A percentile compares a stretch with the other conserved stretches of the same genome.
Evolutionary conservation across 1,140 invertebrate genomes (phyloP).

Genomic region (Campoletis sonorensis): DNA sequence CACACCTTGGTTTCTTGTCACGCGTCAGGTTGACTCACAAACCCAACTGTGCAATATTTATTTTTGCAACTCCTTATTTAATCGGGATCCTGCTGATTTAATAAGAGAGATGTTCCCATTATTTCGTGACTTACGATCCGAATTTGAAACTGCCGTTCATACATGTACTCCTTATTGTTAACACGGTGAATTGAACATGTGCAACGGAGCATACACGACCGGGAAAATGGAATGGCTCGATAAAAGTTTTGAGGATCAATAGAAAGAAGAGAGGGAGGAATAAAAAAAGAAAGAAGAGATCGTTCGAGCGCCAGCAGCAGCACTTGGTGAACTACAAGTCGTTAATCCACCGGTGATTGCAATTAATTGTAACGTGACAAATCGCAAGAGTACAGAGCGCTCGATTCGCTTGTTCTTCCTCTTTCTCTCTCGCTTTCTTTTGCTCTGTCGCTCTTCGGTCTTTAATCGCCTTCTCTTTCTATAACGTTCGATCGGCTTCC

Average conservation of each 20-base stretch:
- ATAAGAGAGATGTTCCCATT: constrained; percentile 33
- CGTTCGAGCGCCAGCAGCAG: constrained; percentile 51
- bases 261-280: constrained; percentile 23
- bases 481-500: constrained; percentile 38
- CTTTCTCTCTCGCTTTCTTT: constrained; percentile 27
- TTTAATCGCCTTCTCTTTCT: not conserved
- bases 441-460: not conserved
- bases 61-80: not conserved
- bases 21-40: not conserved
- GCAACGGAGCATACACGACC: constrained; percentile 15
- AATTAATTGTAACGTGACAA: constrained; percentile 70
- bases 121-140: constrained; percentile 10
- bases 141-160: not conserved
- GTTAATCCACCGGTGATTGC: constrained; percentile 66
- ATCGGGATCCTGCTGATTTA: constrained; percentile 11
- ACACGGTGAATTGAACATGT: constrained; percentile 48
- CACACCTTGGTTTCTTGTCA: not conserved
- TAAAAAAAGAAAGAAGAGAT: constrained; percentile 36
- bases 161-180: not conserved
- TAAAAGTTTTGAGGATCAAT: constrained; percentile 21
- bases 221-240: constrained; percentile 33
- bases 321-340: constrained; percentile 62
- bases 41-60: not conserved
- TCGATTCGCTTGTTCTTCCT: constrained; percentile 3
- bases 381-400: constrained; percentile 61